Percentiles rank a stretch among this genome's conserved stretches.
Conservation (phyloP, 2,888 invertebrate species). For the Altica lythri region DNA sequence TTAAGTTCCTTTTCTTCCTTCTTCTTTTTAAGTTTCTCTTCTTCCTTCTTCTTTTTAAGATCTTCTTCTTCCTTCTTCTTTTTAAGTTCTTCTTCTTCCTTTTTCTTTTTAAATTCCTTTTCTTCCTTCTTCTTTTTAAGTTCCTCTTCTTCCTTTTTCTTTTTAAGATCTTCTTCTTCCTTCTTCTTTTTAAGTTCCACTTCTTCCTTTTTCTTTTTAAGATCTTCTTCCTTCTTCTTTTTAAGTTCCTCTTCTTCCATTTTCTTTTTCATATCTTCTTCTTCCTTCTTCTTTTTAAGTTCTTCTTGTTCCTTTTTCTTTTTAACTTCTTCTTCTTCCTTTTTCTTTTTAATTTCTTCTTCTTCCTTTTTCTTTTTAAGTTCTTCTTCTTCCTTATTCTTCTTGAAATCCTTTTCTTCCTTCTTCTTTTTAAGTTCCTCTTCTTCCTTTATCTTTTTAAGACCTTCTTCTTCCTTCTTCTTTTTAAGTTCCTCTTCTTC, state of each 20-base stretch:
- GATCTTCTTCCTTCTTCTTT: conserved; percentile 18
- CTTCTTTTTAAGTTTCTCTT: conserved; percentile 25
- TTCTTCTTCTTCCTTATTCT: background rate
- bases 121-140: conserved; percentile 9
- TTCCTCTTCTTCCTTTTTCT: conserved; percentile 27
- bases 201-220: conserved; percentile 19
- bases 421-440: conserved; percentile 23
- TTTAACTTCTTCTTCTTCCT: background rate
- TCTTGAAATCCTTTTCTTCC: conserved; percentile 2
- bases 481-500: conserved; percentile 28
- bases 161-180: background rate
- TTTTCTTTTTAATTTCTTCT: conserved; percentile 4
- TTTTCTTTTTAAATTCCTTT: conserved; percentile 19
- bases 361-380: conserved; percentile 22
- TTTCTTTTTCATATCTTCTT: conserved; percentile 6
- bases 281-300: conserved; percentile 24
- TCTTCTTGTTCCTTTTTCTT: background rate
- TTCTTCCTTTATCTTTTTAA: conserved; percentile 16
- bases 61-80: conserved; percentile 24
- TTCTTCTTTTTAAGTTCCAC: conserved; percentile 20
- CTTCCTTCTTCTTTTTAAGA: conserved; percentile 19
- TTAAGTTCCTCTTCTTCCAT: background rate
- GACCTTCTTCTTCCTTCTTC: conserved; percentile 28
- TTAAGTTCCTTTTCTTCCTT: background rate
- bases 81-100: conserved; percentile 17